phyloP scores from a whole-genome alignment of 2,888 invertebrate genomes.

The Tenthredo livida region DNA sequence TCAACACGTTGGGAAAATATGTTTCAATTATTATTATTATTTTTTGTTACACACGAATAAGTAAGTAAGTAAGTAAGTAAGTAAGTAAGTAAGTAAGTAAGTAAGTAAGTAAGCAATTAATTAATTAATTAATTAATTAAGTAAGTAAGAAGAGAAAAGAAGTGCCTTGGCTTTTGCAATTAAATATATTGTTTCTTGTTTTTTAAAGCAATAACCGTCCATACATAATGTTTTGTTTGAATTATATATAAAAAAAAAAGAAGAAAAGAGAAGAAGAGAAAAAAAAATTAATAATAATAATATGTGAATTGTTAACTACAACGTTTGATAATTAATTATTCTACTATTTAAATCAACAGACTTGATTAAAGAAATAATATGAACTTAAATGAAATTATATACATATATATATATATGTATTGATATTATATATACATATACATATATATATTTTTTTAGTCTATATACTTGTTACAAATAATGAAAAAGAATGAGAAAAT shows the following conservation, averaged over 20 bases:
- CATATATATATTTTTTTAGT: constrained; percentile 68
- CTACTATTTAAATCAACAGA: background rate
- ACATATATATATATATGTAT: constrained; percentile 61
- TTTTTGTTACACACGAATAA: constrained; percentile 4
- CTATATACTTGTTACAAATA: constrained; percentile 74
- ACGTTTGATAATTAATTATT: background rate
- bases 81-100: constrained; percentile 49
- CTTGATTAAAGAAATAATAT: background rate
- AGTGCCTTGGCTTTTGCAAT: constrained; percentile 74
- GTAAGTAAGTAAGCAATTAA: constrained; percentile 56
- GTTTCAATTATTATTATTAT: background rate
- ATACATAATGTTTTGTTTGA: constrained; percentile 71
- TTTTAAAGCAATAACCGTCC: constrained; percentile 76
- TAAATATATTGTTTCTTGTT: constrained; percentile 55
- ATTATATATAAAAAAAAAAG: constrained; percentile 55
- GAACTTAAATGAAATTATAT: background rate
- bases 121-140: constrained; percentile 55
- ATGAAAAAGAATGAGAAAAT: constrained; percentile 51
- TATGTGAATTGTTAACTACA: constrained; percentile 28
- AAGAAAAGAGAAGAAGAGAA: too few relatives aligned
- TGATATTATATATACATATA: constrained; percentile 50
- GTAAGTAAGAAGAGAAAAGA: constrained; percentile 58
- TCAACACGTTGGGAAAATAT: background rate
- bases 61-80: constrained; percentile 53
- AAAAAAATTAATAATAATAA: background rate